These are phyloP conservation scores for Umimayanthus chanpuru DNA, from an alignment of 92 coral and sea anemone species.

Conservation along the genomic window DNA sequence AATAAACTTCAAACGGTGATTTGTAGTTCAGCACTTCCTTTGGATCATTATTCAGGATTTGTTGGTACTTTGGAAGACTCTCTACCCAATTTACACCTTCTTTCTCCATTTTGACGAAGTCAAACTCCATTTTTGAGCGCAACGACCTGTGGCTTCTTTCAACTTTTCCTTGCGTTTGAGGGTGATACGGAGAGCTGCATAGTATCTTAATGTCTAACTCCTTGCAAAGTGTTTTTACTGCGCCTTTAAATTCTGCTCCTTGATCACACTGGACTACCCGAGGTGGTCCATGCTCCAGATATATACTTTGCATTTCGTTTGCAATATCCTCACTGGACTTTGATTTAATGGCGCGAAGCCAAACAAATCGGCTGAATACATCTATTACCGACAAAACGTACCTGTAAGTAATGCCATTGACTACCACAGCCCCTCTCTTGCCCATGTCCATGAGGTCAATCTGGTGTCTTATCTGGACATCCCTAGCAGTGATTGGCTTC, in stretches of 20 bases:
- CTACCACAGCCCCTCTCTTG: neutral
- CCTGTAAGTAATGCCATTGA: neutral
- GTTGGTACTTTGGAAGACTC: constrained; percentile 44
- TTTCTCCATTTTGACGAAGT: constrained; percentile 41
- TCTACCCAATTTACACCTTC: constrained; percentile 55
- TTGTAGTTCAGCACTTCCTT: constrained; percentile 54
- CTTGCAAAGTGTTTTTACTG: neutral
- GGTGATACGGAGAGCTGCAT: neutral
- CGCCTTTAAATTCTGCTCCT: neutral
- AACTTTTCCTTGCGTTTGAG: constrained; percentile 7
- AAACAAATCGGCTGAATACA: constrained; percentile 2
- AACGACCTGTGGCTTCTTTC: constrained; percentile 32
- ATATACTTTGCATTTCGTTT: neutral
- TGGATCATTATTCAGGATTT: constrained; percentile 54
- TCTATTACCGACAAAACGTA: constrained; percentile 5
- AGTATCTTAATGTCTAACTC: neutral
- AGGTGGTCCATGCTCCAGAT: constrained; percentile 5
- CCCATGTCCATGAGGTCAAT: constrained; percentile 55
- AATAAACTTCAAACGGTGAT: constrained; percentile 10
- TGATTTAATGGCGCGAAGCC: neutral
- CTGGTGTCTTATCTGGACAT: constrained; percentile 44
- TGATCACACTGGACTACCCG: neutral
- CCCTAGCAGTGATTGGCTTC: constrained; percentile 47
- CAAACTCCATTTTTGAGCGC: constrained; percentile 58
- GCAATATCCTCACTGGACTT: neutral